phyloP scores from a whole-genome alignment of 30 jellyfish, hydroid and myxozoan genomes.

The Hydractinia symbiolongicarpus region DNA sequence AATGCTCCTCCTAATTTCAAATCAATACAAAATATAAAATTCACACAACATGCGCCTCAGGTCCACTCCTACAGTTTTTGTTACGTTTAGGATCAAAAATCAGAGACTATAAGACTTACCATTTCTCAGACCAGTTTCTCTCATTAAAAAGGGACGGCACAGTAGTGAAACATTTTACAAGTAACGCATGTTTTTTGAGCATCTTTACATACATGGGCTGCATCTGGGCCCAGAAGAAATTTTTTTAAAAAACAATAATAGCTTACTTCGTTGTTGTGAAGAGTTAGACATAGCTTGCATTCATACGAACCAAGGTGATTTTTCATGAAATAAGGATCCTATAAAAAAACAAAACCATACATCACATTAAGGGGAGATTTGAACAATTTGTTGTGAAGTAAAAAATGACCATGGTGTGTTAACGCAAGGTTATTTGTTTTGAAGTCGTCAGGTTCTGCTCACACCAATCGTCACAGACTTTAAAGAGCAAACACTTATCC shows the following conservation, averaged over 20 bases:
- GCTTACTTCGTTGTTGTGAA: constrained; percentile 93
- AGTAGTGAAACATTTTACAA: not conserved
- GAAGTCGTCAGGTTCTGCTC: not conserved
- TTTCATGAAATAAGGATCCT: constrained; percentile 99
- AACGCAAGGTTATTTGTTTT: not conserved
- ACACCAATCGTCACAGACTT: not conserved
- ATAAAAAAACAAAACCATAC: constrained; percentile 6
- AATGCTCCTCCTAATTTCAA: too few relatives aligned
- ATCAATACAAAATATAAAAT: too few relatives aligned
- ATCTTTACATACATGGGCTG: too few relatives aligned
- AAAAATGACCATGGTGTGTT: not conserved
- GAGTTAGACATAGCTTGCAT: constrained; percentile 95
- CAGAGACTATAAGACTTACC: too few relatives aligned
- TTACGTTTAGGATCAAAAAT: too few relatives aligned
- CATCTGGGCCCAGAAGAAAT: not conserved
- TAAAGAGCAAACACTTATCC: too few relatives aligned
- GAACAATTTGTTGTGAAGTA: not conserved
- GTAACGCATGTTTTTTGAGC: not conserved
- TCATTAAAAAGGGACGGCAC: not conserved
- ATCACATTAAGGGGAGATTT: not conserved
- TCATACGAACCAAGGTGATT: constrained; percentile 98
- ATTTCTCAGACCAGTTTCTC: too few relatives aligned
- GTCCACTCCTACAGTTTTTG: too few relatives aligned
- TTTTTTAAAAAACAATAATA: not conserved
- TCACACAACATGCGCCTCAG: too few relatives aligned